These are phyloP conservation scores for Serrognathus titanus DNA, from an alignment of 2,888 invertebrate genomes.

Conservation along the genomic window DNA sequence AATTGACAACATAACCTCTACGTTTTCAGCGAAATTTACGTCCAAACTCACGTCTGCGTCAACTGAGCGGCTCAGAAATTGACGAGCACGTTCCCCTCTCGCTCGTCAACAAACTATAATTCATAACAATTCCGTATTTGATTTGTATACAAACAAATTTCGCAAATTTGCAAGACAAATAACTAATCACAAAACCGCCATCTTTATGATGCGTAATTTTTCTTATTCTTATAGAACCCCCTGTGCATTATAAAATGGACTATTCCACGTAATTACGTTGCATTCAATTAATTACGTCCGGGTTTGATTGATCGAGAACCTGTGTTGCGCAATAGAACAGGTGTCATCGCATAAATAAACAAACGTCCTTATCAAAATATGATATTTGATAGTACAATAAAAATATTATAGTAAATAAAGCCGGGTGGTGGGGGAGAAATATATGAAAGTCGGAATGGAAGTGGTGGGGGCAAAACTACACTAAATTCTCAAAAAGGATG, in stretches of 20 bases:
- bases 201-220: slow-evolving; percentile 38
- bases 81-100: neutral
- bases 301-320: too few species aligned
- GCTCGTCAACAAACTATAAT: too few species aligned
- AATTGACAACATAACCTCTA: slow-evolving; percentile 42
- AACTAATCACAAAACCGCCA: slow-evolving; percentile 47
- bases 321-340: too few species aligned
- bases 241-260: slow-evolving; percentile 37
- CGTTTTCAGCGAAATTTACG: slow-evolving; percentile 31
- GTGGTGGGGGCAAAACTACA: slow-evolving; percentile 28
- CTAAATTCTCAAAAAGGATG: slow-evolving; percentile 40
- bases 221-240: slow-evolving; percentile 31
- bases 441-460: slow-evolving; percentile 11
- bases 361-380: neutral
- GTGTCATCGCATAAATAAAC: too few species aligned
- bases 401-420: slow-evolving; percentile 17
- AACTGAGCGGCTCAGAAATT: neutral
- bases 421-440: slow-evolving; percentile 8
- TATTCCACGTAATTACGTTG: slow-evolving; percentile 29
- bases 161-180: slow-evolving; percentile 46
- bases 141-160: slow-evolving; percentile 46
- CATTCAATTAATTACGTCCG: slow-evolving; percentile 8
- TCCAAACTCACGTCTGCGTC: neutral
- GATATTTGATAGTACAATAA: slow-evolving; percentile 4
- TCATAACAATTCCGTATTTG: neutral